These are phyloP conservation scores for Heliconius melpomene DNA, from an alignment of 1,140 invertebrate species.

Conservation along the genomic window DNA sequence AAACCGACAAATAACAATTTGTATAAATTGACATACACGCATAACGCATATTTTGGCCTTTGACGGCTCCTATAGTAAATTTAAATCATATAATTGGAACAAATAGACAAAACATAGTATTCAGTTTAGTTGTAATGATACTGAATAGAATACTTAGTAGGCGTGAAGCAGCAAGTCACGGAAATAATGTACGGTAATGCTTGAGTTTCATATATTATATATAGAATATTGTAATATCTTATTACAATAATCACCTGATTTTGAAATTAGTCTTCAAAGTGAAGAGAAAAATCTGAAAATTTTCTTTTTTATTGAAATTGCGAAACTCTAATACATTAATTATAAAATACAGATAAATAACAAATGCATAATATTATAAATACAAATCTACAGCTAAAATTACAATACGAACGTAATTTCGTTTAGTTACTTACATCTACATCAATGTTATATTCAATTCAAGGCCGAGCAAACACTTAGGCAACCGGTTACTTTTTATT, in stretches of 20 bases:
- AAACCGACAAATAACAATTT: too few relatives aligned
- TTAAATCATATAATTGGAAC: background rate
- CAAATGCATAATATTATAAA: background rate
- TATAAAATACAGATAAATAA: background rate
- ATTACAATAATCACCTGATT: background rate
- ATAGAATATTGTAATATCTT: background rate
- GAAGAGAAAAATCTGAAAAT: too few relatives aligned
- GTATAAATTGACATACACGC: too few relatives aligned
- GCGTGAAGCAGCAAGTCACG: background rate
- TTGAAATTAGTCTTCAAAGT: too few relatives aligned
- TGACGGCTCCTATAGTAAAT: background rate
- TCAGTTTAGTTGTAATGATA: background rate
- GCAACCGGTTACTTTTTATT: slow-evolving; percentile 19
- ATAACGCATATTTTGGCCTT: too few relatives aligned
- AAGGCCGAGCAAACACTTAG: slow-evolving; percentile 34
- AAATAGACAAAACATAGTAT: background rate
- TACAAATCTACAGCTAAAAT: slow-evolving; percentile 19
- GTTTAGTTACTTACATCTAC: slow-evolving; percentile 22
- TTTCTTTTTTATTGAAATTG: background rate
- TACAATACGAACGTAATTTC: slow-evolving; percentile 15
- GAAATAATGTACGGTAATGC: background rate
- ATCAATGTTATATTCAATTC: slow-evolving; percentile 32
- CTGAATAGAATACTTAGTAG: background rate
- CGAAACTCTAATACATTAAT: background rate
- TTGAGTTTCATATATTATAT: background rate